Base-by-base conservation (phyloP, 2,113 vertebrate species). In the Mastomys natalensis region DNA sequence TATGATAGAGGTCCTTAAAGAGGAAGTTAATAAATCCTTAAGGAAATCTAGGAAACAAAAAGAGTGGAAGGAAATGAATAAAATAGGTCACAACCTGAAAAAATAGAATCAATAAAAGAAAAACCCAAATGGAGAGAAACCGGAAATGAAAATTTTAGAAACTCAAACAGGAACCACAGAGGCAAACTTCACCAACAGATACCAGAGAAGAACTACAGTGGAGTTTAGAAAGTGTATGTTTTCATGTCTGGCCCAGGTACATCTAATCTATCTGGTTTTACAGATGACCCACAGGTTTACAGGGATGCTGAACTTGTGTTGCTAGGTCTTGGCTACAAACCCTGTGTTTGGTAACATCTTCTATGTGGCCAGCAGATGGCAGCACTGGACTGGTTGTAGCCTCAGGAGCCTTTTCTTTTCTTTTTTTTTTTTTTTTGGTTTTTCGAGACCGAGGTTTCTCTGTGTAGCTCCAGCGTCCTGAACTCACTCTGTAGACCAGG, bases 341-440 rank as follows among this genome's bases (percentile, higher is more conserved):
- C 31, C n/a, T 45, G 31, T 73, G 21, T 0, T 0, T 8, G 66
- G 45, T 62, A 0, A 15, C 51, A 5, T 58, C 48, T 53, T 22
- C 88, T 13, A 3, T 3, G 2, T 2, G 3, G 77, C 90, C 96
- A 85, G 92, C 96, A 97, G 97, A 37, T 58, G n/a, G 94, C 94
- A 95, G 86, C 96, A 88, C 86, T 7, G 13, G 37, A 29, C 31
- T 17, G 2, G 76, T 68, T 16, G 8, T 34, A 3, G 64, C 81
- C 55, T 60, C n/a, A 0, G n/a, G 15, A 62, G 51, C 48, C 0
- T n/a, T n/a, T n/a, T n/a, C n/a, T n/a, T n/a, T n/a, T n/a, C n/a
- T n/a, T n/a, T n/a, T n/a, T n/a, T n/a, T n/a, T n/a, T n/a, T n/a
- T n/a, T n/a, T n/a, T n/a, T n/a, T n/a, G n/a, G n/a, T n/a, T n/a